Conservation (phyloP, 2,113 vertebrate species). For the Hemiscyllium ocellatum region DNA sequence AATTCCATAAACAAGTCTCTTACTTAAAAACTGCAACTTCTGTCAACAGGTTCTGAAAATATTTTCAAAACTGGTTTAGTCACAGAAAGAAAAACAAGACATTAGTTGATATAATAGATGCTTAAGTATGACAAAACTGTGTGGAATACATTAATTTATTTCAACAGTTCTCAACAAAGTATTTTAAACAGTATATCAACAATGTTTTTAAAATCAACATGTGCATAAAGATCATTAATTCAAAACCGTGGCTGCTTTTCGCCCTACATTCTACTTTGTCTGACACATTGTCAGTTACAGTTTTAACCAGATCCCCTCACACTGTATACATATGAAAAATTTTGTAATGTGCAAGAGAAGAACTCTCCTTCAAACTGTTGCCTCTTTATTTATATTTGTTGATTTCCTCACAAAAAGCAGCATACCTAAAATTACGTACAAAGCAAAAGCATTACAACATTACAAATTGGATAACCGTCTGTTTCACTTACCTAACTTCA, state of each 20-base stretch:
- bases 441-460: constrained; percentile 34
- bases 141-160: constrained; percentile 63
- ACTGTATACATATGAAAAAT: constrained; percentile 28
- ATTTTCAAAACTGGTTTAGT: constrained; percentile 27
- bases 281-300: constrained; percentile 25
- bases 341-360: constrained; percentile 30
- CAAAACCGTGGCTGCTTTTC: constrained; percentile 20
- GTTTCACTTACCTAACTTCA: constrained; percentile 23
- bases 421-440: constrained; percentile 34
- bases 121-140: constrained; percentile 36
- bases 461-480: neutral
- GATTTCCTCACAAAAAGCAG: constrained; percentile 31
- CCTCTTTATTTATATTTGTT: constrained; percentile 28
- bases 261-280: constrained; percentile 36
- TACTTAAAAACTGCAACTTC: neutral
- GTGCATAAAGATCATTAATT: constrained; percentile 59
- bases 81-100: neutral
- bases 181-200: constrained; percentile 72
- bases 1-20: constrained; percentile 36
- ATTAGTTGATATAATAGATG: constrained; percentile 30
- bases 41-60: neutral
- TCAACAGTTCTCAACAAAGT: constrained; percentile 82
- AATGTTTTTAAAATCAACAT: constrained; percentile 69
- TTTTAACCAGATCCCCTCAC: constrained; percentile 25
- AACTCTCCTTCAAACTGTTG: neutral